phyloP scores from a whole-genome alignment of 1,140 invertebrate species.

The Sitobion miscanthi region DNA sequence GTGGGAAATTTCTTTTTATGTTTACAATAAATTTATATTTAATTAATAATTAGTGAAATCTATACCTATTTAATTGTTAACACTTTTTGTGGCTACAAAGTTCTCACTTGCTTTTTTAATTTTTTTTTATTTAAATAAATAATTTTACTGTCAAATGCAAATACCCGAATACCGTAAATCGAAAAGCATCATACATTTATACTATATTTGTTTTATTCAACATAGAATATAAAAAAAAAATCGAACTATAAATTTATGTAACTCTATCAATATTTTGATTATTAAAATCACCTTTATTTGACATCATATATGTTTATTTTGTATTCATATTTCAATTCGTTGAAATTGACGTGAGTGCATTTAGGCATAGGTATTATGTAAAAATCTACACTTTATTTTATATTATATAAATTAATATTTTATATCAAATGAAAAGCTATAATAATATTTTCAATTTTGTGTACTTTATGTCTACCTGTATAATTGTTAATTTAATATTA shows the following conservation, averaged over 20 bases:
- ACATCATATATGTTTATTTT: not conserved
- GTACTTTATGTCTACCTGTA: too few species aligned
- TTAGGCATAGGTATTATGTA: not conserved
- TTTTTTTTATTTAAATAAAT: slow-evolving; percentile 32
- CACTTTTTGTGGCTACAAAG: not conserved
- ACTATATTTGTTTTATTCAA: slow-evolving; percentile 26
- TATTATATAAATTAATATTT: not conserved
- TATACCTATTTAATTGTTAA: not conserved
- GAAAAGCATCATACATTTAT: slow-evolving; percentile 19
- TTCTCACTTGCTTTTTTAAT: slow-evolving; percentile 8
- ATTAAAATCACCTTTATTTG: slow-evolving; percentile 24
- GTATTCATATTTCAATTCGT: not conserved
- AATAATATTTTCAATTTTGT: not conserved
- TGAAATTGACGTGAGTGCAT: not conserved
- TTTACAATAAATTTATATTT: not conserved
- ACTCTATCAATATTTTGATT: slow-evolving; percentile 21
- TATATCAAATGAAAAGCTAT: not conserved
- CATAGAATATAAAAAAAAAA: not conserved
- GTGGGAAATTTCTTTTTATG: not conserved
- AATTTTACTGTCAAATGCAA: slow-evolving; percentile 43
- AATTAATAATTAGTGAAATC: not conserved
- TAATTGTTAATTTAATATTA: not conserved
- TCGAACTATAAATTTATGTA: not conserved
- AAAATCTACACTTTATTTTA: not conserved
- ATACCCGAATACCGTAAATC: not conserved